Percentiles rank a stretch among this genome's conserved stretches.
These are phyloP conservation scores for Coptodon rendalli DNA, from an alignment of 2,113 vertebrate species.

Conservation along the genomic window DNA sequence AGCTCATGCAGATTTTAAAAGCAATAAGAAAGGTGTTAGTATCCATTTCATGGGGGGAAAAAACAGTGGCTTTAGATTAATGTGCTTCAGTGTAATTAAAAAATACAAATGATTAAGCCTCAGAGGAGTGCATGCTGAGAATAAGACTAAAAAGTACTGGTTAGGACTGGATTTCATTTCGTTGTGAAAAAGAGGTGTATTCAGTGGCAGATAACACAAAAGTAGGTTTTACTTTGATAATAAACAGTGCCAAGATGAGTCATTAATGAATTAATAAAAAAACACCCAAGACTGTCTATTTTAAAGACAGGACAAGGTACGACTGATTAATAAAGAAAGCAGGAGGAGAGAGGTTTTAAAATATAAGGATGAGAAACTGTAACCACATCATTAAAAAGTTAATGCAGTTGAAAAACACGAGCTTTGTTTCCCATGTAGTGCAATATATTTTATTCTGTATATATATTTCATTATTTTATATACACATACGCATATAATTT, in stretches of 20 bases:
- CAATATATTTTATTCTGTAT: background rate
- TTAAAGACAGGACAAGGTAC: background rate
- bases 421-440: background rate
- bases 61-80: background rate
- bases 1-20: background rate
- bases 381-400: background rate
- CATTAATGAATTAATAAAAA: background rate
- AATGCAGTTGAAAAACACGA: background rate
- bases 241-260: background rate
- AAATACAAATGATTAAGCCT: background rate
- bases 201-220: background rate
- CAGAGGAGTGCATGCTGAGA: background rate
- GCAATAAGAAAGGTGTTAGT: background rate
- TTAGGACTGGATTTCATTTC: background rate
- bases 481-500: background rate
- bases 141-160: background rate
- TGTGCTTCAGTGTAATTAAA: background rate
- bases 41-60: background rate
- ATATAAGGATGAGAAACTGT: background rate
- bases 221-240: background rate
- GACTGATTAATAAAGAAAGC: background rate
- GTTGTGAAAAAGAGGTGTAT: background rate
- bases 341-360: background rate
- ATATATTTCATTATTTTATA: background rate
- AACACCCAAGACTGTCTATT: background rate